phyloP scores from a whole-genome alignment of 2,888 invertebrate species.

The Cantharis rustica region DNA sequence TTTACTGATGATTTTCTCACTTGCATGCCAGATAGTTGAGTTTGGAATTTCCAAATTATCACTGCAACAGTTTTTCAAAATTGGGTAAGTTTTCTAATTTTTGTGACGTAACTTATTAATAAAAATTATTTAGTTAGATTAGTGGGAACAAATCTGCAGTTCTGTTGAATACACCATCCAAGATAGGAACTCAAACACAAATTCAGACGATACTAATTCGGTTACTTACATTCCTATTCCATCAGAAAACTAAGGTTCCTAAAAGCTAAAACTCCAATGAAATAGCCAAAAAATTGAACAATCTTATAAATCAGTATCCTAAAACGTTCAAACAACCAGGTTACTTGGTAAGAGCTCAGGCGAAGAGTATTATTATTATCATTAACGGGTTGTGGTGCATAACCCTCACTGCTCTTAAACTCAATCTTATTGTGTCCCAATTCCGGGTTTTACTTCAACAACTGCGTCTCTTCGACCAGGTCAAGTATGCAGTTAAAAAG shows the following conservation, averaged over 20 bases:
- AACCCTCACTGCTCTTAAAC: no score
- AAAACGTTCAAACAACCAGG: background rate
- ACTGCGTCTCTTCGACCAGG: no score
- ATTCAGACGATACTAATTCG: conserved; percentile 52
- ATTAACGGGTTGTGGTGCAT: background rate
- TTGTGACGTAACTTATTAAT: background rate
- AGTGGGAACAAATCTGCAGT: conserved; percentile 61
- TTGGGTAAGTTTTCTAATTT: conserved; percentile 53
- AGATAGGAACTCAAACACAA: conserved; percentile 67
- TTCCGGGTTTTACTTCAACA: no score
- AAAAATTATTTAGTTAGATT: conserved; percentile 59
- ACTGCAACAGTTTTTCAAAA: conserved; percentile 62
- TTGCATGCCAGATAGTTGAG: conserved; percentile 59
- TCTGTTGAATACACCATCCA: conserved; percentile 54
- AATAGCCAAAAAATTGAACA: background rate
- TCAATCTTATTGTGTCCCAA: no score
- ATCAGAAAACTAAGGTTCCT: background rate
- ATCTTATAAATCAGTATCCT: background rate
- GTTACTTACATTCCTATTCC: conserved; percentile 35
- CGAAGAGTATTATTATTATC: background rate
- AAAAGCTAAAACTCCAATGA: background rate
- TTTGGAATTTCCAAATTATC: conserved; percentile 62
- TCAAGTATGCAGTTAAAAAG: no score
- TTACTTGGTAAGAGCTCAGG: background rate
- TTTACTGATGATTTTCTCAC: conserved; percentile 61